phyloP scores from a whole-genome alignment of 1,140 invertebrate species.

The Leptonema lineaticorne region DNA sequence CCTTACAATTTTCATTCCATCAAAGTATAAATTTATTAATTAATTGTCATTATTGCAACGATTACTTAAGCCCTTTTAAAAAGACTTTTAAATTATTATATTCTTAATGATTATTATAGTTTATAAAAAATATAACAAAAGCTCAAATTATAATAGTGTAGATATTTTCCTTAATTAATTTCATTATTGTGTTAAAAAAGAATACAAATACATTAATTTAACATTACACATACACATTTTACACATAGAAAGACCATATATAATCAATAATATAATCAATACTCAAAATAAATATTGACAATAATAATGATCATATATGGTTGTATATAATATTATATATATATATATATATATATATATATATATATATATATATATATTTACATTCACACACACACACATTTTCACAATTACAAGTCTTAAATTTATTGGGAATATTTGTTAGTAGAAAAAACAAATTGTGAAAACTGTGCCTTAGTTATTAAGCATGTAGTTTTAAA shows the following conservation, averaged over 20 bases:
- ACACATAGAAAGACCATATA: background rate
- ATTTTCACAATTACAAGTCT: background rate
- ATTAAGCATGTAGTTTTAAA: slow-evolving; percentile 12
- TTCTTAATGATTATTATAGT: background rate
- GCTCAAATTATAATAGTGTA: slow-evolving; percentile 37
- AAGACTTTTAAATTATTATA: slow-evolving; percentile 2
- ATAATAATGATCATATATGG: no score
- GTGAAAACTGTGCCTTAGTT: background rate
- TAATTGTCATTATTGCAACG: background rate
- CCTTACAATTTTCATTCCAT: no score
- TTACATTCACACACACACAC: background rate
- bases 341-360: slow-evolving; percentile 3
- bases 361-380: slow-evolving; percentile 4
- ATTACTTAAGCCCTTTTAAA: background rate
- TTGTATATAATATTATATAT: background rate
- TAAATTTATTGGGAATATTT: background rate
- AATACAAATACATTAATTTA: background rate
- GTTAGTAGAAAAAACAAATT: no score
- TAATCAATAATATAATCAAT: background rate
- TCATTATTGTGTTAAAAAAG: background rate
- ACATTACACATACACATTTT: background rate
- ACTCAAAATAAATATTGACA: background rate
- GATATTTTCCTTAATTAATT: background rate
- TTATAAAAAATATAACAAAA: slow-evolving; percentile 28
- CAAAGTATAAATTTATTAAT: no score